Base-by-base conservation (phyloP, 2,888 invertebrate species). In the Cephus runcator region DNA sequence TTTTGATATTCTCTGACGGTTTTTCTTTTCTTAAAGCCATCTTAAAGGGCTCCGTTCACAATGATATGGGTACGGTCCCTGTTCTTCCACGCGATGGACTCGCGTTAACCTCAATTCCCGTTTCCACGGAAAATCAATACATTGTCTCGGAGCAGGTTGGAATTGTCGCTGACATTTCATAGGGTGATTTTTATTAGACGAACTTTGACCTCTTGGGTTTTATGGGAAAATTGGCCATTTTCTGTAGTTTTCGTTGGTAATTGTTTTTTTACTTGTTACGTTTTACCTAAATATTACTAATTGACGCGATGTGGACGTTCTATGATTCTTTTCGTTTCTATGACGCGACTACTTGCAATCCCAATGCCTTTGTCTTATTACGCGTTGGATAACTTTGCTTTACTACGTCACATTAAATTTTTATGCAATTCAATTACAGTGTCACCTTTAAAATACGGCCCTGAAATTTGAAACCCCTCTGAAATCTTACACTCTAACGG, bases 71-170 rank as follows among this genome's bases (percentile, higher is more conserved):
- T 56, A 56, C 40, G 6, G 23, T 56, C 40, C 23, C 40, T 56
- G 23, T 56, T 56, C 40, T 73, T 75, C 33, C 56, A 34, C 69
- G 75, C 78, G 79, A 81, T 76, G 83, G 84, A 81, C 84, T 84
- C 85, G 84, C 86, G 88, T 86, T 90, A 89, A 88, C 88, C 88
- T 86, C 88, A 87, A 89, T 88, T 86, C 84, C 83, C 85, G 80
- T 78, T 87, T 85, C 87, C 84, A 83, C 84, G 87, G 85, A 89
- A 91, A 90, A 91, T 91, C 90, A 90, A 91, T 91, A 91, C 81
- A 82, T 56, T 56, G 40, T 56, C 40, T 56, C 40, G 9, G 40
- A 23, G 40, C 15, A 23, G 40, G 40, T 56, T 56, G 40, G 40
- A 56, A 56, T 56, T 56, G 40, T 56, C 40, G 40, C 40, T 56